Base-by-base conservation (phyloP, 1,140 invertebrate species). In the Pseudomyrmex flavicornis region DNA sequence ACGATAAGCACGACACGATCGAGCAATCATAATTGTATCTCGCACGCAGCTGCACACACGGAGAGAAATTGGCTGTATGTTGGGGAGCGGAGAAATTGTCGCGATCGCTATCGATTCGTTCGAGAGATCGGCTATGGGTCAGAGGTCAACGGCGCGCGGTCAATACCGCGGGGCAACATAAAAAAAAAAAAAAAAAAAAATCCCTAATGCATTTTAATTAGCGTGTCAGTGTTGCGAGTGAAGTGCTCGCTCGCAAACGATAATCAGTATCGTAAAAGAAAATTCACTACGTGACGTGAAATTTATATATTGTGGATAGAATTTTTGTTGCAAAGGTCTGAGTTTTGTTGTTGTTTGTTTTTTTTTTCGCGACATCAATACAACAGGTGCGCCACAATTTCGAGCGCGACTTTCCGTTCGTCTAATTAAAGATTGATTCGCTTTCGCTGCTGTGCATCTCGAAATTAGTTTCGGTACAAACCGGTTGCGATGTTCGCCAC, bases 401-500 rank as follows among this genome's bases (percentile, higher is more conserved):
- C 54, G 8, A 54, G 48, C 15, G 66, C 48, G 65, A 20, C 58
- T 46, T 58, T 72, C 48, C 46, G 22, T 59, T 17, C 44, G n/a
- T 79, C 15, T 17, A 59, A 15, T 61, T n/a, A n/a, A 50, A 54
- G 46, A 75, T 61, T 63, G 79, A 59, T 48, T 20, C 79, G 79
- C 79, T 82, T 82, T 82, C 70, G 58, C 59, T 5, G 73, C 59
- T 77, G 54, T 44, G 73, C 62, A 44, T 77, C 73, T 83, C 44
- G 62, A 83, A 83, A 83, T 83, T 83, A n/a, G 73, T 76, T 65
- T 76, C 59, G 73, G 54, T 59, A 50, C 15, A 77, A 83, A 77
- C 82, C 82, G 73, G 73, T 75, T 83, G 15, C 46, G 69, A 35
- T 35, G 35, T 35, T 35, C 35, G 35, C 35, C 4, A 5, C 35